These are phyloP conservation scores for Ctenopoma kingsleyae DNA, from an alignment of 2,797 vertebrate genomes.

Conservation along the genomic window DNA sequence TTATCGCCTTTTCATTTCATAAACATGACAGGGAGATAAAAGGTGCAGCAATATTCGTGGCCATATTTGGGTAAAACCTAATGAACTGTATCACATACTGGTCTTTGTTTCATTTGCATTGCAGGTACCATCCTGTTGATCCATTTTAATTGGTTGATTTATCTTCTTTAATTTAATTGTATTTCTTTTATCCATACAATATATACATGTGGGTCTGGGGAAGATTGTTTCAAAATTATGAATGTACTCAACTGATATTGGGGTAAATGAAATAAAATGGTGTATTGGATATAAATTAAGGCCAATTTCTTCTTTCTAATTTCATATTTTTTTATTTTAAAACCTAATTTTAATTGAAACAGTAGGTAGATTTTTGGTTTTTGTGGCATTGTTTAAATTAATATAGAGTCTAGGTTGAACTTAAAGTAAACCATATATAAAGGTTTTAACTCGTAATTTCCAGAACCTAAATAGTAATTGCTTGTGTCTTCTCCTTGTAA, in stretches of 20 bases:
- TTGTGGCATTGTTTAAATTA: not conserved
- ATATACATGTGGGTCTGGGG: constrained; percentile 64
- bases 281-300: constrained; percentile 66
- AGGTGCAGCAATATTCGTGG: constrained; percentile 56
- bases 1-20: constrained; percentile 38
- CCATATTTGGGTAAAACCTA: constrained; percentile 49
- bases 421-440: not conserved
- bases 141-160: constrained; percentile 39
- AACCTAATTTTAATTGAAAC: too few species aligned
- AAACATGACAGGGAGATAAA: constrained; percentile 24
- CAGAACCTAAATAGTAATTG: too few species aligned
- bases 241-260: constrained; percentile 73
- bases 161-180: constrained; percentile 54
- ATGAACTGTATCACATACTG: constrained; percentile 29
- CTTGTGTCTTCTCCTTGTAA: too few species aligned
- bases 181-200: constrained; percentile 52
- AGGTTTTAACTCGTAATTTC: too few species aligned
- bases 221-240: constrained; percentile 55
- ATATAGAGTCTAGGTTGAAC: not conserved
- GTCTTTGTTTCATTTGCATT: constrained; percentile 47
- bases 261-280: constrained; percentile 78
- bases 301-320: constrained; percentile 12
- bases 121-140: constrained; percentile 36
- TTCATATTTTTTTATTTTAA: too few species aligned
- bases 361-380: not conserved